Conservation (phyloP, 1,140 invertebrate genomes). For the Solenopsis invicta region DNA sequence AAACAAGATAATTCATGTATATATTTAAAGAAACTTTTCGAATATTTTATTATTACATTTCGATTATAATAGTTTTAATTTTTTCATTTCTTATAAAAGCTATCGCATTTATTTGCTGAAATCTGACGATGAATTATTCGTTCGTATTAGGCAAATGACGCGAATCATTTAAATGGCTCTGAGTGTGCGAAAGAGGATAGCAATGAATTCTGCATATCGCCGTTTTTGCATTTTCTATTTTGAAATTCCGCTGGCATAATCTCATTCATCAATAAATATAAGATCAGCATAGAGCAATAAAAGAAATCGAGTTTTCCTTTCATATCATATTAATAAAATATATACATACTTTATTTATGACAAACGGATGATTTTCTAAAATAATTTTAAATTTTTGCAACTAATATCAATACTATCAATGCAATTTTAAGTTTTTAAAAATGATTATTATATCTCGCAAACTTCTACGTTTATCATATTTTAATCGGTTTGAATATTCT, state of each 20-base stretch:
- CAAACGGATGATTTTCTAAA: not conserved
- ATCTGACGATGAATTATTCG: constrained; percentile 36
- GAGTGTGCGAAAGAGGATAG: constrained; percentile 10
- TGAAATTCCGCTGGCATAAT: constrained; percentile 2
- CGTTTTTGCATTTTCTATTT: constrained; percentile 37
- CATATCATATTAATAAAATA: not conserved
- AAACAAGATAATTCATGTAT: not conserved
- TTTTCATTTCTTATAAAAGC: constrained; percentile 6
- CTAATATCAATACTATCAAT: not conserved
- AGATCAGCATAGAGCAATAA: not conserved
- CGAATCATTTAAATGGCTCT: constrained; percentile 29
- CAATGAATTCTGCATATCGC: constrained; percentile 37
- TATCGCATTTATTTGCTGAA: constrained; percentile 33
- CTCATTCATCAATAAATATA: constrained; percentile 31
- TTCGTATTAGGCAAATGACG: constrained; percentile 34
- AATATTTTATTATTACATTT: not conserved
- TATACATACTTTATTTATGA: not conserved
- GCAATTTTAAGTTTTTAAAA: not conserved
- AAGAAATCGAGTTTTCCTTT: not conserved
- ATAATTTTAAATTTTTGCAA: not conserved
- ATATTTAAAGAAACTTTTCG: not conserved
- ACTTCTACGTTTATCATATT: not conserved
- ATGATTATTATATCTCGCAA: not conserved
- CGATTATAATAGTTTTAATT: not conserved
- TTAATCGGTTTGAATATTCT: not conserved